Evolutionary conservation across 2,888 invertebrate genomes (phyloP), one percentile per base, ranked within the genome.

Genomic region (Eudemis profundana): DNA sequence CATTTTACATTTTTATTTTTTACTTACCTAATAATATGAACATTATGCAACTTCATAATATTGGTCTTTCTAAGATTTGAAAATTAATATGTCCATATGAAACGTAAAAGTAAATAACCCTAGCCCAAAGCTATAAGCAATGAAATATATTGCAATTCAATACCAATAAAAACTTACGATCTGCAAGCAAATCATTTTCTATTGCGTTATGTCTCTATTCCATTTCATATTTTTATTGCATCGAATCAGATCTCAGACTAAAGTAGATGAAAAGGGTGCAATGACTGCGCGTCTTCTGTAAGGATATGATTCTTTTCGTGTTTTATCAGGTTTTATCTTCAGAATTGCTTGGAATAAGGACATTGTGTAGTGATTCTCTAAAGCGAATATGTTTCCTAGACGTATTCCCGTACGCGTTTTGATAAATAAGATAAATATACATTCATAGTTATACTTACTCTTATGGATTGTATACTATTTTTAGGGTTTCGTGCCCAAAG

Each of bases 11-110:
- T 19, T 4, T n/a, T 19, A 38, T 47, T 21, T 36, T 14, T 17
- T 66, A 74, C 73, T 81, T 77, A 86, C 89, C 81, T 51, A 86
- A 75, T 71, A 82, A 71, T 68, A 78, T 74, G 69, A 80, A 71
- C 86, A 89, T 86, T 76, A 70, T 79, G 68, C 67, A 67, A 62
- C 79, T 69, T 84, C 82, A 82, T 86, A 81, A 73, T 76, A 71
- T 62, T 50, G 51, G 51, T 54, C 12, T 17, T 12, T 50, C 33
- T 29, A 23, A n/a, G 17, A 33, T 38, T 33, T 36, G n/a, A 19
- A 33, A 51, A 21, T 59, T 27, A 23, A 33, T 49, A 57, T 56
- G 27, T 36, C 23, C 21, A 36, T 59, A 36, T 15, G 36, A 51
- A 33, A 12, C 50, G n/a, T 29, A 23, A 15, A n/a, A 38, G 12